Percentiles rank a stretch among this genome's conserved stretches.
phyloP scores from a whole-genome alignment of 1,140 invertebrate species.

The Wiebesia pumilae region DNA sequence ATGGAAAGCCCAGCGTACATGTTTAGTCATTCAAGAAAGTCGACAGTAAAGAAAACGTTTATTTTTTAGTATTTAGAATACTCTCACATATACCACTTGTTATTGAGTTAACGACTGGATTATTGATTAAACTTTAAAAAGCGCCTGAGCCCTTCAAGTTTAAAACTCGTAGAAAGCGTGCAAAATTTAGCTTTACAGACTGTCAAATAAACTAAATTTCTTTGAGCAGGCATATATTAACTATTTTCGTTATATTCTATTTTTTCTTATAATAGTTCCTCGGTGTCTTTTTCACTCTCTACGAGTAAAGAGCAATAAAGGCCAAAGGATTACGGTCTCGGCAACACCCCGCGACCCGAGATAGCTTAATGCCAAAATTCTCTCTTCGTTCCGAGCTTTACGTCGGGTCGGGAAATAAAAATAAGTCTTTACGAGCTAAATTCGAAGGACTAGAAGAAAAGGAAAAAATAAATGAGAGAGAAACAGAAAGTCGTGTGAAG shows the following conservation, averaged over 20 bases:
- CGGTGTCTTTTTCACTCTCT: not conserved
- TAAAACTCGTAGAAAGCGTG: too few species aligned
- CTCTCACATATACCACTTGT: too few species aligned
- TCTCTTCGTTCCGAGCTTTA: constrained; percentile 30
- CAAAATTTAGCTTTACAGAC: not conserved
- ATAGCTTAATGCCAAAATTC: constrained; percentile 51
- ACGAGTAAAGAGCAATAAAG: constrained; percentile 48
- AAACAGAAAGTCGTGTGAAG: not conserved
- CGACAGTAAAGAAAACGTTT: too few species aligned
- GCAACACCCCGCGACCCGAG: constrained; percentile 25
- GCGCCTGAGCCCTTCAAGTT: not conserved
- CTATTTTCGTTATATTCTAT: not conserved
- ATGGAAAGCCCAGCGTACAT: too few species aligned
- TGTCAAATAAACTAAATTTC: not conserved
- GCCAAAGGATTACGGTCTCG: constrained; percentile 43
- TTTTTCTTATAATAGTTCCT: not conserved
- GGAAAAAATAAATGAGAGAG: not conserved
- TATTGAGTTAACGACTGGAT: too few species aligned
- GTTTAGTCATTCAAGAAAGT: too few species aligned
- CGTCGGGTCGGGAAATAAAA: constrained; percentile 49
- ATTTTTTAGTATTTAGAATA: too few species aligned
- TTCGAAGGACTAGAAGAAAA: constrained; percentile 42
- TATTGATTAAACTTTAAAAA: not conserved
- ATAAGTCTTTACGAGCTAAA: constrained; percentile 53
- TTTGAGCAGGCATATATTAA: not conserved